These are phyloP conservation scores for Murina feae DNA, from an alignment of 2,113 vertebrate genomes.

Conservation along the genomic window DNA sequence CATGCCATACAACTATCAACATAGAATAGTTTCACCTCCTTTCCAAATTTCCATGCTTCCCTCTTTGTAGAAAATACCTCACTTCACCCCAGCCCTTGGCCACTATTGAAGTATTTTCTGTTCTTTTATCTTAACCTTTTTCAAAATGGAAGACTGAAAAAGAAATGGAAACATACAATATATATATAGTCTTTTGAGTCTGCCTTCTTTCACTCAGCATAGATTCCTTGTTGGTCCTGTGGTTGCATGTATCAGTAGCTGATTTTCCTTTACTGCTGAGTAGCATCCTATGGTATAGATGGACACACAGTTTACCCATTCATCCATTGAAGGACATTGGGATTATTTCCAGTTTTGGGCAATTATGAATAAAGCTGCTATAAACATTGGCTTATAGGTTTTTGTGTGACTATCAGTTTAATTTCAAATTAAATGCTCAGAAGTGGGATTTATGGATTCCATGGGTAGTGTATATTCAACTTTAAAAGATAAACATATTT, in stretches of 20 bases:
- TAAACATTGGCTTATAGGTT: neutral
- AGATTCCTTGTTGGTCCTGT: neutral
- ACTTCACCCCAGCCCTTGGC: accelerated
- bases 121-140: neutral
- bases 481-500: neutral
- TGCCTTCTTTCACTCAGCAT: neutral
- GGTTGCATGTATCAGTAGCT: neutral
- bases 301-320: neutral
- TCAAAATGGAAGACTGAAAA: neutral
- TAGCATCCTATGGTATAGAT: neutral
- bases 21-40: neutral
- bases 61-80: neutral
- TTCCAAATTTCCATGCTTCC: neutral
- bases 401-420: neutral
- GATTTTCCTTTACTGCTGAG: neutral
- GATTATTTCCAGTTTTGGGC: neutral
- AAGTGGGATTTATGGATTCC: neutral
- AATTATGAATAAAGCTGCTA: neutral
- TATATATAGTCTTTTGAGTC: neutral
- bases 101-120: neutral
- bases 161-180: neutral
- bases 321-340: neutral
- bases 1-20: neutral
- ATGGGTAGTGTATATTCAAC: neutral
- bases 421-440: neutral